Evolutionary conservation across 2,888 invertebrate genomes (phyloP).

Genomic region (Thecophora atra): DNA sequence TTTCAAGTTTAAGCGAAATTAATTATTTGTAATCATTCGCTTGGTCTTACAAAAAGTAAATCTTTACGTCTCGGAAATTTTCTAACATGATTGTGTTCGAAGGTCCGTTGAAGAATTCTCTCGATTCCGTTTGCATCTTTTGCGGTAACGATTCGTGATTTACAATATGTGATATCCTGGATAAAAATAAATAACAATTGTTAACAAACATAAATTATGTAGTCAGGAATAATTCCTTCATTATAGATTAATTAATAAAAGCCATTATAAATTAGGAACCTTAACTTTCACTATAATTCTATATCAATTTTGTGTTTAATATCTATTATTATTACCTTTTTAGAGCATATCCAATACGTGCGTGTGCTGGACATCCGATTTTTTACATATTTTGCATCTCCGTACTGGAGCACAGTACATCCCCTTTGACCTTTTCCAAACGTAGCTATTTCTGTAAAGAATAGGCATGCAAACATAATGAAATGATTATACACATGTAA

Average conservation of each 20-base stretch:
- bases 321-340: conserved; percentile 54
- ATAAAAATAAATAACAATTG: conserved; percentile 17
- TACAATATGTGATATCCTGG: conserved; percentile 62
- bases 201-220: too few relatives aligned
- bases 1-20: not conserved
- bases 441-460: conserved; percentile 59
- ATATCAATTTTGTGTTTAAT: not conserved
- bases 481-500: not conserved
- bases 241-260: too few relatives aligned
- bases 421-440: conserved; percentile 65
- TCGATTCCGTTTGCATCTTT: conserved; percentile 54
- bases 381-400: conserved; percentile 62
- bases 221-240: too few relatives aligned
- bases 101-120: conserved; percentile 58
- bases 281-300: too few relatives aligned
- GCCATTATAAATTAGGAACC: too few relatives aligned
- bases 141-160: conserved; percentile 61
- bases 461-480: not conserved
- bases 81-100: conserved; percentile 59
- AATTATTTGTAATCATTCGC: not conserved
- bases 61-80: conserved; percentile 46
- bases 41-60: conserved; percentile 1
- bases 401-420: conserved; percentile 57
- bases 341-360: conserved; percentile 65
- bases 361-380: conserved; percentile 62